Base-by-base conservation (phyloP, 2,113 vertebrate genomes). In the Psilopogon haemacephalus region DNA sequence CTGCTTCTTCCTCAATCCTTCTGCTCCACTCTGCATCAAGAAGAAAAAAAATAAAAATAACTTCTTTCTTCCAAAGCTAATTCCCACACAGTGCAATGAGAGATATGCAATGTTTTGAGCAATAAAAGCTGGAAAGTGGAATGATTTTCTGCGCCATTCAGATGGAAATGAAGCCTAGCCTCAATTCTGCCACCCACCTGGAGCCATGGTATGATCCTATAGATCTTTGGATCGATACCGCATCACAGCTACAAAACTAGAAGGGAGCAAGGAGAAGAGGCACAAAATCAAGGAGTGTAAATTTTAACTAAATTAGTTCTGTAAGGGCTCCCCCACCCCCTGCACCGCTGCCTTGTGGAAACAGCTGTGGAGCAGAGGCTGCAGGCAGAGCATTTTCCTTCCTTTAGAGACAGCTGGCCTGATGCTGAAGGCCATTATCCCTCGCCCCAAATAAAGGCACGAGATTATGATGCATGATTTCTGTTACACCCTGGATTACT, bases 171-270 rank as follows among this genome's bases (percentile, higher is more conserved):
- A 96, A 96, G 92, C 85, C 65, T 58, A 64, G 82, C 71, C 54
- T 93, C 94, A 90, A 55, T 94, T 88, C 93, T 88, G 70, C 91
- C 95, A 95, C 95, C 95, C 95, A 97, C 96, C 94, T 96, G 95
- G 93, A 96, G 95, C 89, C 75, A 73, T 90, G 60, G 83, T 94
- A 91, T 65, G 83, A 92, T 93, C 95, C 94, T 95, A 96, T 97
- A 95, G 96, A 96, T 97, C 97, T 96, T 90, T 68, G 82, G 95
- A 95, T 97, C 96, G 84, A 97, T 97, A 95, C 83, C 15, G 42
- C 95, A 94, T 96, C 95, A 94, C 80, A 91, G 96, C 95, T 83
- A 95, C 92, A 96, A 87, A 95, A 93, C 71, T 48, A 84, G 68
- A 50, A 80, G 44, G 48, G 60, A 72, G 33, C 28, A 30, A 19